Evolutionary conservation across 2,113 vertebrate species (phyloP).

Genomic region (Muntiacus reevesi): DNA sequence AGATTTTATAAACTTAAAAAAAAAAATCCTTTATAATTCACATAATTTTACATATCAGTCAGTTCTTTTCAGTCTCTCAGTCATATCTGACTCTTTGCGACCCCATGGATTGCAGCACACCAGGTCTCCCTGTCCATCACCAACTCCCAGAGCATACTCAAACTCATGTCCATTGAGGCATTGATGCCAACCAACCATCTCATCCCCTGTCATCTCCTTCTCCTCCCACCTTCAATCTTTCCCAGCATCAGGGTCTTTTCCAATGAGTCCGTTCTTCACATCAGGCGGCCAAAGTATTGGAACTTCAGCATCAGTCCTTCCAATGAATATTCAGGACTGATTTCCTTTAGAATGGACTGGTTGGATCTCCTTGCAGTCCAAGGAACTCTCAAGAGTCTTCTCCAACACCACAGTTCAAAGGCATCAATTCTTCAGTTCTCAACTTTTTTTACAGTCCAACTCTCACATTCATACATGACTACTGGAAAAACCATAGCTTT

Average conservation of each 20-base stretch:
- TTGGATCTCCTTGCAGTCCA: not conserved
- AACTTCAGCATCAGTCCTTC: not conserved
- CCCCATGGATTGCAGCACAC: not conserved
- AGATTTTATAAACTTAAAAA: not conserved
- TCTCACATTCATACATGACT: not conserved
- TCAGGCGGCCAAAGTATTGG: not conserved
- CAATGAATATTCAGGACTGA: not conserved
- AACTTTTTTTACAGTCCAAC: not conserved
- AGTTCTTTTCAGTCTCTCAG: not conserved
- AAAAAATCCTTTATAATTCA: not conserved
- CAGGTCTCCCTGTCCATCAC: fast-evolving
- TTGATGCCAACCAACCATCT: not conserved
- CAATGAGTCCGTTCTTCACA: not conserved
- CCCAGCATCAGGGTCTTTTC: not conserved
- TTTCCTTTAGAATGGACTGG: not conserved
- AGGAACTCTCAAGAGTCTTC: not conserved
- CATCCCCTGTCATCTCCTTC: not conserved
- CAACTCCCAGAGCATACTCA: not conserved
- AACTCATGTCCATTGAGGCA: not conserved
- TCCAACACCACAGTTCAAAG: not conserved
- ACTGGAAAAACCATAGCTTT: not conserved
- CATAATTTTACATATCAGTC: not conserved
- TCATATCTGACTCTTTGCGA: not conserved
- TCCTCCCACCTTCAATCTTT: not conserved
- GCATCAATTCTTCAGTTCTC: not conserved